Percentiles rank a stretch among this genome's conserved stretches.
These are phyloP conservation scores for Sylvicola cinctus DNA, from an alignment of 2,888 invertebrate species.

Conservation along the genomic window DNA sequence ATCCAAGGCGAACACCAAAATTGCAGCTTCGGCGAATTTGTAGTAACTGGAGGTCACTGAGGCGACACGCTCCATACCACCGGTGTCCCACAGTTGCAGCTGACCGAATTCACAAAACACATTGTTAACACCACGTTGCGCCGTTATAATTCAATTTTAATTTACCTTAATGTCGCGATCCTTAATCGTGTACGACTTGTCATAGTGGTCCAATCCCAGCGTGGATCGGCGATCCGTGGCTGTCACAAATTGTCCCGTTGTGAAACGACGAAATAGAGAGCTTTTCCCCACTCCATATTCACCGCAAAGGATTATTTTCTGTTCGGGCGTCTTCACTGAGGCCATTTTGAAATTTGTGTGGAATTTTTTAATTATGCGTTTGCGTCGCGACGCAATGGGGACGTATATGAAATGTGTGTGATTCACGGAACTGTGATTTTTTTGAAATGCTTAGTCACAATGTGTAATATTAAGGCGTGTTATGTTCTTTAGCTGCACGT, in stretches of 20 bases:
- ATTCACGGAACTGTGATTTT: no score
- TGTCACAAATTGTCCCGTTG: conserved; percentile 73
- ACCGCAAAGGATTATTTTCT: conserved; percentile 85
- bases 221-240: conserved; percentile 70
- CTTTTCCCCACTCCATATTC: conserved; percentile 94
- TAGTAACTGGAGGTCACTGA: conserved; percentile 90
- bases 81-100: conserved; percentile 92
- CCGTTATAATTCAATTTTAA: conserved; percentile 14
- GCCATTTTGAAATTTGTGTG: conserved; percentile 58
- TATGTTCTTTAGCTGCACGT: no score
- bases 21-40: conserved; percentile 86
- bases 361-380: no score
- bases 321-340: conserved; percentile 59
- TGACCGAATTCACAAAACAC: conserved; percentile 18
- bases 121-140: conserved; percentile 1
- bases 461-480: no score
- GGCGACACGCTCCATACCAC: conserved; percentile 90
- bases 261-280: conserved; percentile 76
- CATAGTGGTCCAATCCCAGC: conserved; percentile 77
- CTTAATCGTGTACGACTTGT: conserved; percentile 53
- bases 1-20: conserved; percentile 76
- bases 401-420: no score
- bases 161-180: conserved; percentile 61
- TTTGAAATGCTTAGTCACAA: no score
- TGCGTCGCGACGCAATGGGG: no score